Base-by-base conservation (phyloP, 2,888 invertebrate genomes). In the Dysmachus trigonus region DNA sequence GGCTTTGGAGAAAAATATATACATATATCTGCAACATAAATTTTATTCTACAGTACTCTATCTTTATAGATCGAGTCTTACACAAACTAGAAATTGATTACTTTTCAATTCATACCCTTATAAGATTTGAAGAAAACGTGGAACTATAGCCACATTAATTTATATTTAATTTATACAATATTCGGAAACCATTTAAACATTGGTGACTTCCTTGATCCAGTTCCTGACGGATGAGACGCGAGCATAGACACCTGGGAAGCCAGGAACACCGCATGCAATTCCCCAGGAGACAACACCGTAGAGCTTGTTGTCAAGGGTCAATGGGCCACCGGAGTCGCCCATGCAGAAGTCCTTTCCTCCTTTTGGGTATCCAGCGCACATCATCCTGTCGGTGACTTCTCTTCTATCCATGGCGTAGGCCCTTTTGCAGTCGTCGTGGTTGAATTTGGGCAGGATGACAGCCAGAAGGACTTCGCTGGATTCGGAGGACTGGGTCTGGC, bases 261-360 rank as follows among this genome's bases (percentile, higher is more conserved):
- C 86, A 0, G 87, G 15, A 71, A 74, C 72, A 53, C 90, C 92
- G 53, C 92, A 92, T 41, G 90, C 90, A 15, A 81, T 87, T 51
- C 92, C 92, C 91, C 91, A 92, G 10, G 92, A 92, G 0, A 92
- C 92, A 74, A 92, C 74, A 79, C 92, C 92, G 2, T 91, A 89
- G 3, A 90, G 89, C 85, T 89, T 5, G 3, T 87, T 86, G 1
- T 88, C 62, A 0, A 90, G 87, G 2, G 88, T 88, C 88, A 91
- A 86, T 81, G 92, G 92, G n/a, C 92, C 92, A 87, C 92, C 92
- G 2, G 91, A 91, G 86, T 92, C 92, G 86, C 92, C 92, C 88
- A 91, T 91, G 81, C 87, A 88, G 4, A 86, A 83, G 73, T 88
- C 88, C 76, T 86, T 87, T 22, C 87, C 87, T 13, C 91, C 91